Evolutionary conservation across 2,797 vertebrate species (phyloP).

Genomic region (Sebastes cheni): DNA sequence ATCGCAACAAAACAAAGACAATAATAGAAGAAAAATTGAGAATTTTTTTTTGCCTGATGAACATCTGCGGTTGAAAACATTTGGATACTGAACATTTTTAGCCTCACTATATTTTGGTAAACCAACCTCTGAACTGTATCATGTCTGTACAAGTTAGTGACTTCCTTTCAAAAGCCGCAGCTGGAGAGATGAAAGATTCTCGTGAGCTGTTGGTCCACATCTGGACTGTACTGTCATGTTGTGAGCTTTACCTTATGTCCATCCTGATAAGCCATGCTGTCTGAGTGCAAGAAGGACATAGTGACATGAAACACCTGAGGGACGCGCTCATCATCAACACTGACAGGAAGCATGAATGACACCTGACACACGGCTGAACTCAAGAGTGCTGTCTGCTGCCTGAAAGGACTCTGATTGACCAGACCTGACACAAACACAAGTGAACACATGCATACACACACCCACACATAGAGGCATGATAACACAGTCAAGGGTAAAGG

Average conservation of each 20-base stretch:
- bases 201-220: slow-evolving; percentile 11
- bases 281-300: slow-evolving; percentile 30
- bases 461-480: background rate
- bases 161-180: background rate
- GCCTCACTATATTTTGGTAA: background rate
- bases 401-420: slow-evolving; percentile 39
- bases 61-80: background rate
- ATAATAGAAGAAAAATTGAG: rapidly evolving
- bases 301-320: slow-evolving; percentile 42
- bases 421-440: slow-evolving; percentile 52
- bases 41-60: background rate
- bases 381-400: slow-evolving; percentile 30
- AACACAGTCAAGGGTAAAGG: slow-evolving; percentile 4
- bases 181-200: background rate
- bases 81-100: background rate
- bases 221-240: background rate
- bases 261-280: slow-evolving; percentile 6
- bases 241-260: slow-evolving; percentile 19
- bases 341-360: slow-evolving; percentile 60
- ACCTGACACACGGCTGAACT: slow-evolving; percentile 56
- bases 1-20: background rate
- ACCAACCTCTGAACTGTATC: background rate
- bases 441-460: slow-evolving; percentile 2
- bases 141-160: background rate
- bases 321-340: slow-evolving; percentile 14